These are phyloP conservation scores for Siphlonurus alternatus DNA, from an alignment of 2,888 invertebrate genomes.

Conservation along the genomic window DNA sequence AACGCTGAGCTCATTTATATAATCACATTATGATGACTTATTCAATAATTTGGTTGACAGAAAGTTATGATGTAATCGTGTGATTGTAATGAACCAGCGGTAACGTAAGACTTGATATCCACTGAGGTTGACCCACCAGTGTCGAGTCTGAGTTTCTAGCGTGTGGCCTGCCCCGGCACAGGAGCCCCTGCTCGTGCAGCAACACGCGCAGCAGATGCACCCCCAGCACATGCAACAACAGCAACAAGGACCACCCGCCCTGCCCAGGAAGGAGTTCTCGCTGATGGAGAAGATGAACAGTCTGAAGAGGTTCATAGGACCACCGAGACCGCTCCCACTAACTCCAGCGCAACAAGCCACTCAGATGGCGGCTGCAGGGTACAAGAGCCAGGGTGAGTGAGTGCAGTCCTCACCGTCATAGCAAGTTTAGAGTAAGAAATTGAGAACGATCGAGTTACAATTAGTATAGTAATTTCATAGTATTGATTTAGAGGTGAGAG, in stretches of 20 bases:
- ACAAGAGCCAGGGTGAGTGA: background rate
- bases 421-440: background rate
- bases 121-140: too few species aligned
- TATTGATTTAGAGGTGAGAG: too few species aligned
- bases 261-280: constrained; percentile 20
- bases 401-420: too few species aligned
- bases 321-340: constrained; percentile 39
- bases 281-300: constrained; percentile 32
- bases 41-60: too few species aligned
- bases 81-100: too few species aligned
- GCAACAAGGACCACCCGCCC: constrained; percentile 16
- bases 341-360: constrained; percentile 11
- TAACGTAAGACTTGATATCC: too few species aligned
- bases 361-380: background rate
- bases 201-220: background rate
- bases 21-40: too few species aligned
- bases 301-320: constrained; percentile 26
- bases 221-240: too few species aligned
- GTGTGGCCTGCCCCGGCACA: background rate
- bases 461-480: too few species aligned
- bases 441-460: background rate
- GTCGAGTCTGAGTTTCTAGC: background rate
- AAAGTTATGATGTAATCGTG: too few species aligned
- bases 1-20: too few species aligned
- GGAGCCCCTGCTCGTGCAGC: background rate